phyloP scores from a whole-genome alignment of 2,888 invertebrate genomes.

The Hirtodrosophila histrioides region DNA sequence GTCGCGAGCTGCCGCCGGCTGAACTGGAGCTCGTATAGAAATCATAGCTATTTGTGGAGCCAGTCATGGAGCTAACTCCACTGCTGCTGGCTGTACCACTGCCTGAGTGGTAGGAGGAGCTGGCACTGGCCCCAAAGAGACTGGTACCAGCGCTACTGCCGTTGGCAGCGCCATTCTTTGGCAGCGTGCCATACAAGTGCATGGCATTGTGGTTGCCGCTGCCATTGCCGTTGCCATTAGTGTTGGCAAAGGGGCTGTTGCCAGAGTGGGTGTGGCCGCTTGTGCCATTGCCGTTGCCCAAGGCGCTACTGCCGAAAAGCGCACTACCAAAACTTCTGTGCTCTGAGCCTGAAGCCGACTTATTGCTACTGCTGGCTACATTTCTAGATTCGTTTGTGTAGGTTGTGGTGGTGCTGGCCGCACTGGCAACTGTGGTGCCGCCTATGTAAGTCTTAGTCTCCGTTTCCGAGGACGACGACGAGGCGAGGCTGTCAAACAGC shows the following conservation, averaged over 20 bases:
- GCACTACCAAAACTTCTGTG: slow-evolving; percentile 76
- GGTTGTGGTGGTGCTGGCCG: slow-evolving; percentile 67
- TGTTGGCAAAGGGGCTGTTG: slow-evolving; percentile 73
- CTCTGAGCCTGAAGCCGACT: slow-evolving; percentile 81
- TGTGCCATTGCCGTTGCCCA: slow-evolving; percentile 69
- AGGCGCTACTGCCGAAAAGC: slow-evolving; percentile 72
- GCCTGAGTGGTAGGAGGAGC: slow-evolving; percentile 71
- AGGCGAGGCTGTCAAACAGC: slow-evolving; percentile 81
- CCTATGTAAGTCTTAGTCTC: slow-evolving; percentile 73
- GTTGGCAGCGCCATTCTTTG: slow-evolving; percentile 76
- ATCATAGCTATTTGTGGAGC: slow-evolving; percentile 83
- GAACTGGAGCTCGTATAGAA: slow-evolving; percentile 80
- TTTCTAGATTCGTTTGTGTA: slow-evolving; percentile 82
- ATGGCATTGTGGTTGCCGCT: slow-evolving; percentile 79
- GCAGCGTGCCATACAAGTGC: slow-evolving; percentile 83
- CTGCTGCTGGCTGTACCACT: slow-evolving; percentile 83
- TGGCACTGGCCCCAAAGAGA: slow-evolving; percentile 58
- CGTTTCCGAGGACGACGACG: slow-evolving; percentile 73
- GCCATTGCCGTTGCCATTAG: slow-evolving; percentile 70
- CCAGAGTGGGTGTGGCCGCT: slow-evolving; percentile 55
- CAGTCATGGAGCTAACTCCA: slow-evolving; percentile 83
- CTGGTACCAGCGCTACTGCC: slow-evolving; percentile 56
- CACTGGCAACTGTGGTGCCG: slow-evolving; percentile 67
- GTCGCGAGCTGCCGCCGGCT: slow-evolving; percentile 68
- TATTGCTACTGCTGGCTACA: slow-evolving; percentile 76